Percentiles rank a stretch among this genome's conserved stretches.
Conservation (phyloP, 1,140 invertebrate species). For the Trachymyrmex cornetzi region DNA sequence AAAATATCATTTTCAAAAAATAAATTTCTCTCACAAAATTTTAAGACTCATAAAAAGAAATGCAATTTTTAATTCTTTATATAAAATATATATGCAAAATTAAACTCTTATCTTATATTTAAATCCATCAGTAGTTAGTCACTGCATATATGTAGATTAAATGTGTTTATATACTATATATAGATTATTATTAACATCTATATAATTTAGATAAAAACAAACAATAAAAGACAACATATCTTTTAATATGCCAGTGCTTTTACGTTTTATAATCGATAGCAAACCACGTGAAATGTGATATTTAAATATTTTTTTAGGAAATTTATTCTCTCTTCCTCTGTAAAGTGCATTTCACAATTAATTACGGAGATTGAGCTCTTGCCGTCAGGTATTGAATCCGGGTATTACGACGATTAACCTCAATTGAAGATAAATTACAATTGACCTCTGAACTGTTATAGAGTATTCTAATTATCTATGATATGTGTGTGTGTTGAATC, state of each 20-base stretch:
- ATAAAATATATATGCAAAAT: neutral
- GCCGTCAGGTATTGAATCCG: constrained; percentile 79
- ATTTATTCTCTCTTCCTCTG: constrained; percentile 65
- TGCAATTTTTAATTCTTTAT: neutral
- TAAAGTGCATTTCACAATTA: constrained; percentile 78
- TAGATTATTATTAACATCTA: constrained; percentile 11
- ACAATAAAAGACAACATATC: neutral
- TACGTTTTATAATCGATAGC: neutral
- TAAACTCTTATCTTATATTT: neutral
- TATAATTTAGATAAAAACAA: neutral
- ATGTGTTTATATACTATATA: neutral
- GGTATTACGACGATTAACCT: constrained; percentile 82
- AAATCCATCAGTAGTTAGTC: neutral
- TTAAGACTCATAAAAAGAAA: neutral
- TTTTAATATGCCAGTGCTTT: neutral
- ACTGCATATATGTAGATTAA: neutral
- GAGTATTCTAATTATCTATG: constrained; percentile 57
- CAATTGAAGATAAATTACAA: constrained; percentile 80
- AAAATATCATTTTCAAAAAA: neutral
- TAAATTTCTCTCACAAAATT: constrained; percentile 8
- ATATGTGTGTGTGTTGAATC: constrained; percentile 36
- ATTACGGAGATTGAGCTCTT: constrained; percentile 72
- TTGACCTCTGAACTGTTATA: constrained; percentile 61
- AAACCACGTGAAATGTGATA: neutral
- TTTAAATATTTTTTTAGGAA: constrained; percentile 47